Evolutionary conservation across 92 coral and sea anemone species (phyloP).

Genomic region (Actinernus sp.): DNA sequence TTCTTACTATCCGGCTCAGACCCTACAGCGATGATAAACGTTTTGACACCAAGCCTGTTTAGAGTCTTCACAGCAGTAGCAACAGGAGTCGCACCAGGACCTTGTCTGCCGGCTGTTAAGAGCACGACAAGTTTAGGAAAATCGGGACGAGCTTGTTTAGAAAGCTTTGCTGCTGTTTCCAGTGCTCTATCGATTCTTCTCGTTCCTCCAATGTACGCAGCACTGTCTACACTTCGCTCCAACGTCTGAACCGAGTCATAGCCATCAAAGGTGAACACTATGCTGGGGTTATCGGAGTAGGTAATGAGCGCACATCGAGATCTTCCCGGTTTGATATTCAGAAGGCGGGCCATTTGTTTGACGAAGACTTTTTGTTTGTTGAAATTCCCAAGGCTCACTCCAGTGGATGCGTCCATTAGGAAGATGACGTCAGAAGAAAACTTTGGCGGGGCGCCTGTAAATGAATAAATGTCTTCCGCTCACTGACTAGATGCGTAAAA

Average conservation of each 20-base stretch:
- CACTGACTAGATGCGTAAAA: no score
- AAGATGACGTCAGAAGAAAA: constrained; percentile 78
- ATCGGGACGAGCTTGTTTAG: constrained; percentile 54
- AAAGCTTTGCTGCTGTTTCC: constrained; percentile 46
- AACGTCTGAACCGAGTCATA: constrained; percentile 32
- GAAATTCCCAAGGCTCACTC: constrained; percentile 61
- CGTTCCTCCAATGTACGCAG: constrained; percentile 48
- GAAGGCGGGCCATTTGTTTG: constrained; percentile 48
- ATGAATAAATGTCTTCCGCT: no score
- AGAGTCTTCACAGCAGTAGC: constrained; percentile 43
- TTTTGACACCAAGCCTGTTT: constrained; percentile 60
- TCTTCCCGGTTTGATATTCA: constrained; percentile 47
- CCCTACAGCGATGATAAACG: constrained; percentile 69
- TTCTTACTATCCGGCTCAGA: constrained; percentile 9
- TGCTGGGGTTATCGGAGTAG: constrained; percentile 39
- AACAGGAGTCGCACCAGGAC: constrained; percentile 16
- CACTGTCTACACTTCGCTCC: constrained; percentile 31
- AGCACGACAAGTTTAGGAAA: constrained; percentile 77
- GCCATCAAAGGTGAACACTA: constrained; percentile 55
- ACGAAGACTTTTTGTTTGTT: constrained; percentile 79
- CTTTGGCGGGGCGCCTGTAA: constrained; percentile 24
- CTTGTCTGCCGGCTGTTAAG: constrained; percentile 65
- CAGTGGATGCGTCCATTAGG: constrained; percentile 81
- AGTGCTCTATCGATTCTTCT: constrained; percentile 73
- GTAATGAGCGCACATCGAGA: constrained; percentile 67